These are phyloP conservation scores for Vannuccia rotundouncinata DNA, from an alignment of 2,888 invertebrate species.

Conservation along the genomic window DNA sequence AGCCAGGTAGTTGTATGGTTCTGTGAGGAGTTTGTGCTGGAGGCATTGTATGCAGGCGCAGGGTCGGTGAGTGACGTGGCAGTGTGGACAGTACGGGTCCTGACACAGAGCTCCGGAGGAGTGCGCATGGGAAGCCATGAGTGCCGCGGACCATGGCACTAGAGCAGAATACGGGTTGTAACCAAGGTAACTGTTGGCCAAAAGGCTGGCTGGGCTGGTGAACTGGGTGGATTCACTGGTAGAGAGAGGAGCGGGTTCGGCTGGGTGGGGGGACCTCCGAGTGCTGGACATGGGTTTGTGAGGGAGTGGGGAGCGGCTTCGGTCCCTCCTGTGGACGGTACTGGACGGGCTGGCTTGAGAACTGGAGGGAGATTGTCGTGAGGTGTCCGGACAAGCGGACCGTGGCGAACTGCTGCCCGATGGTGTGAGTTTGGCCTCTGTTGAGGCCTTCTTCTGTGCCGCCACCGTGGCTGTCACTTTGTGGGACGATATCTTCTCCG, in stretches of 20 bases:
- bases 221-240: background rate
- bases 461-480: slow-evolving; percentile 5
- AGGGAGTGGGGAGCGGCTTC: background rate
- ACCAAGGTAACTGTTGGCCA: background rate
- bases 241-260: background rate
- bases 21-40: slow-evolving; percentile 6
- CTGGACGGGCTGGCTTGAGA: background rate
- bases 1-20: background rate
- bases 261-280: background rate
- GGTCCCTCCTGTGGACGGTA: background rate
- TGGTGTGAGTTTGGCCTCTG: background rate
- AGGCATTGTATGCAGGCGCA: background rate
- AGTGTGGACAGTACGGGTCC: slow-evolving; percentile 18
- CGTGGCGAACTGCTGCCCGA: slow-evolving; percentile 5
- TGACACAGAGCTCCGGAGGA: background rate
- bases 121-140: slow-evolving; percentile 11
- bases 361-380: slow-evolving; percentile 8
- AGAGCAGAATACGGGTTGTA: slow-evolving; percentile 9
- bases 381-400: background rate
- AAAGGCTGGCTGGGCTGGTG: background rate
- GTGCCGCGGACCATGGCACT: slow-evolving; percentile 6
- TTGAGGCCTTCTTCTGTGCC: background rate
- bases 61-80: slow-evolving; percentile 7
- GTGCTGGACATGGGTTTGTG: background rate
- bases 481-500: background rate